A percentile compares a stretch with the other conserved stretches of the same genome.
phyloP scores from a whole-genome alignment of 2,113 vertebrate species.

The Furnarius figulus region DNA sequence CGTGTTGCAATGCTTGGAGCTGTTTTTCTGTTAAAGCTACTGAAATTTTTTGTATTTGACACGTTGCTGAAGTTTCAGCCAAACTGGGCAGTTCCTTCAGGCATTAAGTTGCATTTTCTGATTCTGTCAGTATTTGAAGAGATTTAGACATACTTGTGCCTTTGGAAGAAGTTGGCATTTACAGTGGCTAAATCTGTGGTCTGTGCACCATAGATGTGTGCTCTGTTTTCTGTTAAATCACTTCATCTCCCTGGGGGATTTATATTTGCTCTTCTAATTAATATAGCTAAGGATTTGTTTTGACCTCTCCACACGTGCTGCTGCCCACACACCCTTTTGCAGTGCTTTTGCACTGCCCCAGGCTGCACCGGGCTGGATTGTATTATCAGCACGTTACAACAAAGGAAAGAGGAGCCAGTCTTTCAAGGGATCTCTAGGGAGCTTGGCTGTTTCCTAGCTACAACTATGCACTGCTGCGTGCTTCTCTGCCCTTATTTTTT shows the following conservation, averaged over 20 bases:
- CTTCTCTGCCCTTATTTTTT: neutral
- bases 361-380: neutral
- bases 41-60: neutral
- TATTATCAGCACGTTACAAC: fast-evolving
- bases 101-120: neutral
- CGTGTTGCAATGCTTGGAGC: neutral
- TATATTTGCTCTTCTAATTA: neutral
- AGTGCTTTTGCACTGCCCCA: fast-evolving
- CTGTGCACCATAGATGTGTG: neutral
- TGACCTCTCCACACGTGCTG: neutral
- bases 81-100: neutral
- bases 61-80: neutral
- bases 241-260: neutral
- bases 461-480: neutral
- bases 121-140: neutral
- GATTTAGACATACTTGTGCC: neutral
- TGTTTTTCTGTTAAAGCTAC: neutral
- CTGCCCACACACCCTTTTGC: fast-evolving
- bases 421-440: neutral
- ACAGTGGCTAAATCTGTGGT: neutral
- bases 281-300: neutral
- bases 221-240: neutral
- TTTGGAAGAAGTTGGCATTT: neutral
- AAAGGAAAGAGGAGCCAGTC: neutral
- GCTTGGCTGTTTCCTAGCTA: neutral